Evolutionary conservation across 2,113 vertebrate species (phyloP), one percentile per base, ranked within the genome.

Genomic region (Panurus biarmicus): DNA sequence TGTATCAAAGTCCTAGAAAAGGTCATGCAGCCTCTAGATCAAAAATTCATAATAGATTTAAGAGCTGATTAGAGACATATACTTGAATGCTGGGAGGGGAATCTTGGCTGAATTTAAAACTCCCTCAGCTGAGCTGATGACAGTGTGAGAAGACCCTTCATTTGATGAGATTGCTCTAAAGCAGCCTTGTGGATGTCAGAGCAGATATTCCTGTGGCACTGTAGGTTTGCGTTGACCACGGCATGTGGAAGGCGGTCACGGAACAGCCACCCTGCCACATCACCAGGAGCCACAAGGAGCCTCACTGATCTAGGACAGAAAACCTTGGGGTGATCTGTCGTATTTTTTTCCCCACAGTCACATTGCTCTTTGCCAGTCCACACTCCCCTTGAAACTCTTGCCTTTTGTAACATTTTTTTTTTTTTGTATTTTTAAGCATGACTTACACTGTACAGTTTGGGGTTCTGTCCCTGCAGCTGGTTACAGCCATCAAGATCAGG

Each of bases 191-290:
- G 64, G 50, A 16, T 94, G 74, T 65, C 81, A 66, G 48, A 79
- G 58, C 66, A 89, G 77, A 14, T 69, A 57, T 21, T 87, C 2
- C 3, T 2, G 0, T 35, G 50, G 54, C 50, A n/a, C 38, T 28
- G 9, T 9, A n/a, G 54, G 50, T 70, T 56, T 53, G 50, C 0
- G 0, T 0, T 69, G 53, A 31, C 33, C 36, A 2, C 4, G 3
- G n/a, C 9, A 0, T 67, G 72, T 1, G 0, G 31, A 56, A 44
- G 57, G 29, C 0, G 0, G 6, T 64, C 72, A 8, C 2, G 3
- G 57, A 67, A 31, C 0, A 0, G 36, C 42, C 70, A 17, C 33
- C 53, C 26, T 38, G 81, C 48, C 25, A 12, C 53, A 45, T 72
- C 58, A 82, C 25, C 16, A 16, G 56, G 53, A 72, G 10, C 33